These are phyloP conservation scores for Hafferia zeledoni DNA, from an alignment of 2,797 vertebrate genomes.

Conservation along the genomic window DNA sequence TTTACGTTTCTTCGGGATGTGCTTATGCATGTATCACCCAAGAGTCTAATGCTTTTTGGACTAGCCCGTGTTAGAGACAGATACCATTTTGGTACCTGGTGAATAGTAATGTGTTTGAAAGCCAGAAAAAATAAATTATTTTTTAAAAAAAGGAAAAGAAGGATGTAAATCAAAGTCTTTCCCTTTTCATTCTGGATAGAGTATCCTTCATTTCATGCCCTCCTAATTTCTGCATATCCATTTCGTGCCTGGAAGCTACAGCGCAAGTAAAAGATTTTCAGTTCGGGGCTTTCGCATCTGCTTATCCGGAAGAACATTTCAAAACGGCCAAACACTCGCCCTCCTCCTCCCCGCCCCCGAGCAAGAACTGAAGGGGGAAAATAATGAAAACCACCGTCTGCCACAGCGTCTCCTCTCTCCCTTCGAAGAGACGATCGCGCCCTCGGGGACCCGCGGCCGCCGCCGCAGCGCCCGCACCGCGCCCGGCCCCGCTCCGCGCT, in stretches of 20 bases:
- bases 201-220: not conserved
- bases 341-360: not conserved
- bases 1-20: constrained; percentile 10
- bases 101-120: not conserved
- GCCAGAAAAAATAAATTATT: not conserved
- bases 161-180: not conserved
- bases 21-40: constrained; percentile 33
- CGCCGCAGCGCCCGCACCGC: not conserved
- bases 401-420: not conserved
- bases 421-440: not conserved
- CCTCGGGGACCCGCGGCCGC: not conserved
- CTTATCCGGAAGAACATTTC: not conserved
- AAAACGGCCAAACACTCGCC: not conserved
- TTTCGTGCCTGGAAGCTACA: constrained; percentile 3
- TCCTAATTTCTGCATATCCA: not conserved
- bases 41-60: not conserved
- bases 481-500: not conserved
- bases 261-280: not conserved
- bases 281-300: not conserved
- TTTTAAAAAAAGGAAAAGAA: rapidly evolving
- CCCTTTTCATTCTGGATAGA: not conserved
- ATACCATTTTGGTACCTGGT: constrained; percentile 28
- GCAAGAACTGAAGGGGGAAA: not conserved
- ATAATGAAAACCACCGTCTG: not conserved
- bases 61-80: not conserved